Base-by-base conservation (phyloP, 2,888 invertebrate genomes). In the Crematogaster levior region DNA sequence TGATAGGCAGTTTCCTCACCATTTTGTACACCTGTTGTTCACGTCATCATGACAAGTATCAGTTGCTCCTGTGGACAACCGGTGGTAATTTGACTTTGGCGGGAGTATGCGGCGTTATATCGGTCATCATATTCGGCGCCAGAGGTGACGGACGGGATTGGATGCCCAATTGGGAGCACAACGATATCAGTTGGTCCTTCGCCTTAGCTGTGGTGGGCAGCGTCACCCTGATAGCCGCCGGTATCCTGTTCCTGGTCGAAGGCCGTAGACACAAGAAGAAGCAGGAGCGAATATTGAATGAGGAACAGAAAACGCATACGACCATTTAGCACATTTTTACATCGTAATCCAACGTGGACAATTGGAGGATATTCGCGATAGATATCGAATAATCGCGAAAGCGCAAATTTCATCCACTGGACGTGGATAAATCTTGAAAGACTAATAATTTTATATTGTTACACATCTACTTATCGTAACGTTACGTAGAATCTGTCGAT, bases 161-260 rank as follows among this genome's bases (percentile, higher is more conserved):
- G 97, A 98, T 99, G 98, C 99, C 99, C 0, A 97, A 98, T 91
- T 98, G 99, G 97, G 98, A 99, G 91, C 97, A 98, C 93, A 99
- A 99, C 95, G 97, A 98, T 93, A 96, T 99, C 77, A 97, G 98
- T 15, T 99, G 99, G 98, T 98, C 99, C 0, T 99, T 96, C 95
- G 99, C 98, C 0, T 95, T 99, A 48, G 98, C 96, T 24, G 97
- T 97, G 1, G 95, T 98, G 60, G 98, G 98, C 1, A 97, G 97
- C 0, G 95, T 98, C 40, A 94, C 96, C 60, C 95, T 98, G 2
- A 96, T 97, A 84, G 97, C 98, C 1, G 96, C 97, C 12, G 98
- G 98, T 12, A 96, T 97, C 66, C 95, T 98, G 7, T 98, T 97
- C 93, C 95, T 98, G 85, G 96, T 98, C 0, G 98, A 98, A 95